Base-by-base conservation (phyloP, 2,888 invertebrate genomes). In the Aquatica leii region DNA sequence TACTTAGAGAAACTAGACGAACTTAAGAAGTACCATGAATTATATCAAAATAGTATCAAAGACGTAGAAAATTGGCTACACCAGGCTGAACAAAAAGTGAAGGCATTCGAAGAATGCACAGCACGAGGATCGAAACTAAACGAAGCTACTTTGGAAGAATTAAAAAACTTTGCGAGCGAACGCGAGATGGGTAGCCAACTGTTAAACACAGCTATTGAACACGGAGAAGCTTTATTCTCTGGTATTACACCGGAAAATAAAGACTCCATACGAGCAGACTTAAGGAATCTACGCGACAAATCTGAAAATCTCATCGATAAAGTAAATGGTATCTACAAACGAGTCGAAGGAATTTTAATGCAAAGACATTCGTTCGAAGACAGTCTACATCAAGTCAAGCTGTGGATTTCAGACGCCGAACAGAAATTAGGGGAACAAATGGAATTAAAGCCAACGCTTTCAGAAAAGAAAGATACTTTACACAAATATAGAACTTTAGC, bases 311-410 rank as follows among this genome's bases (percentile, higher is more conserved):
- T 95, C 48, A 88, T 93, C 3, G 95, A 94, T 78, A 90, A 91
- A 79, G 88, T 95, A 0, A 95, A 93, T 77, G 88, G 89, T 12
- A 88, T 94, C 1, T 89, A 94, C 69, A 95, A 95, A 79, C 90
- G 91, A 73, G 90, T 95, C 14, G 97, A 97, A 83, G 92, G 91
- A 0, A 91, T 93, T 37, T 87, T 97, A 66, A 91, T 95, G 78
- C 94, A 96, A 73, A 88, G 96, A 80, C 93, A 94, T 2, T 95
- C 95, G 0, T 95, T 97, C 78, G 96, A 97, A 78, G 96, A 97
- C 73, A 95, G 94, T 67, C 92, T 93, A 71, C 90, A 90, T 49
- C 95, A 95, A 85, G 90, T 96, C 5, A 90, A 91, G 70, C 88
- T 90, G 76, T 97, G 97, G 93, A 86, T 97, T 21, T 86, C 86